A percentile compares a stretch with the other conserved stretches of the same genome.
phyloP scores from a whole-genome alignment of 2,113 vertebrate genomes.

The Rostratula benghalensis region DNA sequence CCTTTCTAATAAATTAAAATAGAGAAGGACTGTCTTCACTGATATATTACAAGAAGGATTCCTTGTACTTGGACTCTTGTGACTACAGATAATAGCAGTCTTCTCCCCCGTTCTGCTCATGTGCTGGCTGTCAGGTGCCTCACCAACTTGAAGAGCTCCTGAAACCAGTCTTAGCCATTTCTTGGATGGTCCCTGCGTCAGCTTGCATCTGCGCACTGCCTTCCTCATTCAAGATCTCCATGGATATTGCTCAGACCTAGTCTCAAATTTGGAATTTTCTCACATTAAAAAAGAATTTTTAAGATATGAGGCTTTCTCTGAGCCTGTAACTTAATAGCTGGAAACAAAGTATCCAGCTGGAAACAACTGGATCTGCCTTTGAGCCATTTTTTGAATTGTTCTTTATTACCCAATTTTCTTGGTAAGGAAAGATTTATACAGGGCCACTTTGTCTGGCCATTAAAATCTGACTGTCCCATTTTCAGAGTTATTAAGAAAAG shows the following conservation, averaged over 20 bases:
- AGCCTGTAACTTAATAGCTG: not conserved
- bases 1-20: not conserved
- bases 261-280: not conserved
- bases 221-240: not conserved
- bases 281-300: not conserved
- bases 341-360: not conserved
- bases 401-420: not conserved
- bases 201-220: not conserved
- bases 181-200: not conserved
- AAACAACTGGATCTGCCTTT: not conserved
- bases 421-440: not conserved
- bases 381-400: not conserved
- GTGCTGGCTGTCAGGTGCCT: not conserved
- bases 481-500: not conserved
- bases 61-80: not conserved
- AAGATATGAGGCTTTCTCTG: not conserved
- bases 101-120: not conserved
- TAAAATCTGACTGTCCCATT: not conserved
- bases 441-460: not conserved
- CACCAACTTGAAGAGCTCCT: not conserved
- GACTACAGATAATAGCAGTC: not conserved
- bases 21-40: not conserved
- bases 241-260: not conserved
- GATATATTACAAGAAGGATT: not conserved
- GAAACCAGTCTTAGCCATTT: not conserved